Evolutionary conservation across 2,797 vertebrate genomes (phyloP).

Genomic region (Sardinella longiceps): DNA sequence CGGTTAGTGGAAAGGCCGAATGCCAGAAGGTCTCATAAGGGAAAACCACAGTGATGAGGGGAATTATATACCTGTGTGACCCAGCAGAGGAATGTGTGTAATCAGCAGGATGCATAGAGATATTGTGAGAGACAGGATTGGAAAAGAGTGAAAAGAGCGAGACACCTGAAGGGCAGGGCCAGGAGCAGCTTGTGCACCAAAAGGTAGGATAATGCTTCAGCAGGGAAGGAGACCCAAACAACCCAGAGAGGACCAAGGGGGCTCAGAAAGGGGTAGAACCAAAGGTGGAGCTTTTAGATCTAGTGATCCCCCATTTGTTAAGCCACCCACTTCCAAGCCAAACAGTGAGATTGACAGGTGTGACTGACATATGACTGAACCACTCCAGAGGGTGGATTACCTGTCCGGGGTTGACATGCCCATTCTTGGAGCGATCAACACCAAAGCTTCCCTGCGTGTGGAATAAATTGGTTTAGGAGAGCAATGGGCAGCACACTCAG

Average conservation of each 20-base stretch:
- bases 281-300: conserved; percentile 52
- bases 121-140: background rate
- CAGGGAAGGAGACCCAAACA: conserved; percentile 46
- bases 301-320: conserved; percentile 51
- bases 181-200: conserved; percentile 17
- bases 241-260: conserved; percentile 31
- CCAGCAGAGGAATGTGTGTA: conserved; percentile 25
- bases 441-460: conserved; percentile 74
- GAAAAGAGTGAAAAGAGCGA: background rate
- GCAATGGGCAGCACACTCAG: conserved; percentile 36
- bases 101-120: conserved; percentile 18
- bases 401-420: conserved; percentile 78
- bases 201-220: conserved; percentile 2
- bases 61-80: conserved; percentile 43
- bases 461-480: conserved; percentile 77
- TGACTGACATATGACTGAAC: conserved; percentile 46
- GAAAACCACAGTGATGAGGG: conserved; percentile 42
- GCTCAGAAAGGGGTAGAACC: conserved; percentile 19
- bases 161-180: background rate
- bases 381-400: conserved; percentile 66
- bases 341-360: conserved; percentile 55
- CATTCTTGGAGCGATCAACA: conserved; percentile 74
- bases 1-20: background rate
- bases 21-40: conserved; percentile 15
- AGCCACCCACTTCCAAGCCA: conserved; percentile 55